Percentiles rank a stretch among this genome's conserved stretches.
Conservation (phyloP, 2,113 vertebrate genomes). For the Addax nasomaculatus region DNA sequence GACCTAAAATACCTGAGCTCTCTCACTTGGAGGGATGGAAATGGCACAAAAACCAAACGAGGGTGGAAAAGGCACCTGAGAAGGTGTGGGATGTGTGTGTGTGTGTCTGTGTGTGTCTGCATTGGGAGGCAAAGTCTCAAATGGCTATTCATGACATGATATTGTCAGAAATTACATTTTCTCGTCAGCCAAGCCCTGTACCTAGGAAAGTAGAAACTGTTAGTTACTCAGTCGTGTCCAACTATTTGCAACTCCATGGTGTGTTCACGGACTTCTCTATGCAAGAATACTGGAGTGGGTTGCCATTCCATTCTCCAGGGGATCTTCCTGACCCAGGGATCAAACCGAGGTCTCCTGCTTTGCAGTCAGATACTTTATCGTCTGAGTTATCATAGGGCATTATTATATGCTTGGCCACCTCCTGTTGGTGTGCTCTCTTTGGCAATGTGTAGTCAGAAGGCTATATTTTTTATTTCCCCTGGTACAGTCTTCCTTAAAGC, state of each 20-base stretch:
- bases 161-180: not conserved
- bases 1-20: not conserved
- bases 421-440: not conserved
- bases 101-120: not conserved
- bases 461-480: not conserved
- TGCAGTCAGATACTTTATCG: not conserved
- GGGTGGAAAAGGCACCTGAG: fast-evolving
- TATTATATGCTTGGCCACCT: not conserved
- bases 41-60: not conserved
- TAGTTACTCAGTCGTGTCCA: not conserved
- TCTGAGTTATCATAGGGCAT: not conserved
- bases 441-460: not conserved
- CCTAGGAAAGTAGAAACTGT: not conserved
- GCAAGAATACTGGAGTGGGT: not conserved
- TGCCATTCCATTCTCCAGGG: not conserved
- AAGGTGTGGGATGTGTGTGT: not conserved
- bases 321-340: not conserved
- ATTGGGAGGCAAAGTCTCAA: not conserved
- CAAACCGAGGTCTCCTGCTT: not conserved
- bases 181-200: not conserved
- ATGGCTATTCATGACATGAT: not conserved
- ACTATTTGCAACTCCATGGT: not conserved
- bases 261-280: not conserved
- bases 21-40: not conserved
- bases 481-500: not conserved